Evolutionary conservation across 1,140 invertebrate species (phyloP).

Genomic region (Panulirus ornatus): DNA sequence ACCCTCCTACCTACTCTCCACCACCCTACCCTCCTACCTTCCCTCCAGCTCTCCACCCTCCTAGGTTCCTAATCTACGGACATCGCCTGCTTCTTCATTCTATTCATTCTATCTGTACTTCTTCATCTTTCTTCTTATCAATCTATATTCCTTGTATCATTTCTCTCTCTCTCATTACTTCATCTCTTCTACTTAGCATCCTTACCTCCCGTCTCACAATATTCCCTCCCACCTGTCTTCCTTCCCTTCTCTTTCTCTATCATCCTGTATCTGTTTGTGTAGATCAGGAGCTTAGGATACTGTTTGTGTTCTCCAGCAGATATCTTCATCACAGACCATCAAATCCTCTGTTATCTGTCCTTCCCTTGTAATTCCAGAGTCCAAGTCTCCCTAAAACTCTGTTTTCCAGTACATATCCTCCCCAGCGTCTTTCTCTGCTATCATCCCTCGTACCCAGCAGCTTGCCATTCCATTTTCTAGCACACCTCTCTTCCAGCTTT

Average conservation of each 20-base stretch:
- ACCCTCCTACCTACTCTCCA: not conserved
- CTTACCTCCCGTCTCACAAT: not conserved
- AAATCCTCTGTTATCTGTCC: too few relatives aligned
- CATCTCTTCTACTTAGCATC: too few relatives aligned
- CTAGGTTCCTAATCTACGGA: too few relatives aligned
- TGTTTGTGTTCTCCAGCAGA: too few relatives aligned
- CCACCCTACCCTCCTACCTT: too few relatives aligned
- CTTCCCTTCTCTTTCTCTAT: conserved; percentile 33
- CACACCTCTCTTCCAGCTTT: not conserved
- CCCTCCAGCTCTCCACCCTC: too few relatives aligned
- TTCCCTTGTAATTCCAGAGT: not conserved
- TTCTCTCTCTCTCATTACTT: conserved; percentile 20
- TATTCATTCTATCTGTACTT: not conserved
- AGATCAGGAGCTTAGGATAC: too few relatives aligned
- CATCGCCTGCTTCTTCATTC: not conserved
- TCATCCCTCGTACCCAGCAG: not conserved
- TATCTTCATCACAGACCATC: too few relatives aligned
- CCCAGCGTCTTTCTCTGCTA: too few relatives aligned
- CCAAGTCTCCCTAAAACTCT: conserved; percentile 16
- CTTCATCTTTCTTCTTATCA: conserved; percentile 39
- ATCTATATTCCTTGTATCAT: not conserved
- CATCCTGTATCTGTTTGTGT: conserved; percentile 20
- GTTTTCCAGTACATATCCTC: not conserved
- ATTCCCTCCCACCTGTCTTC: too few relatives aligned
- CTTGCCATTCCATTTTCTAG: not conserved